Percentiles rank a stretch among this genome's conserved stretches.
These are phyloP conservation scores for Geodia barretti DNA, from an alignment of 37 sponge, comb jelly and placozoan genomes.

Conservation along the genomic window DNA sequence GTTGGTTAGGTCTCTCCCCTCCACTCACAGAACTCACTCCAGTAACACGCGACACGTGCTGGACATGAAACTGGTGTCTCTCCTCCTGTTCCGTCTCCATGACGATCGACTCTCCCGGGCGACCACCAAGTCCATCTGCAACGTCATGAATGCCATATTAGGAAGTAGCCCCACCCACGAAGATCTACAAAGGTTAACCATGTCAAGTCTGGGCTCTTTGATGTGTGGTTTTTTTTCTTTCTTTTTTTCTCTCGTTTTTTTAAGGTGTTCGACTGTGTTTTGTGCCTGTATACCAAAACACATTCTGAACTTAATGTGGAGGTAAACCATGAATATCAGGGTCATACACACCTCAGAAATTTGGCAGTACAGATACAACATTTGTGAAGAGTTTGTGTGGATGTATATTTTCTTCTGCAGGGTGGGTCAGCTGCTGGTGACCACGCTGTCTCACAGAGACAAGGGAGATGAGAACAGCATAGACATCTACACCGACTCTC, in stretches of 20 bases:
- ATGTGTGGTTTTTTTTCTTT: background rate
- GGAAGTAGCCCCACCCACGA: conserved; percentile 25
- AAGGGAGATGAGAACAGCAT: conserved; percentile 41
- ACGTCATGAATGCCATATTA: conserved; percentile 50
- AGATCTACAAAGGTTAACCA: conserved; percentile 52
- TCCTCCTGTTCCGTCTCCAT: conserved; percentile 44
- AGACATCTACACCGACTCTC: conserved; percentile 30
- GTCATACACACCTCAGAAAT: too few relatives aligned
- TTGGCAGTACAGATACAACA: too few relatives aligned
- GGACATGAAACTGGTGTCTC: conserved; percentile 51
- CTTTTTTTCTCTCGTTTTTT: background rate
- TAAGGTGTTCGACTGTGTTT: background rate
- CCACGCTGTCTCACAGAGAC: conserved; percentile 40
- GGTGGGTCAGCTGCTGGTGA: conserved; percentile 64
- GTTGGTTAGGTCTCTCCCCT: too few relatives aligned
- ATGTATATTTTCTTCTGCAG: conserved; percentile 27
- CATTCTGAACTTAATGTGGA: too few relatives aligned
- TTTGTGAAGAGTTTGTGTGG: too few relatives aligned
- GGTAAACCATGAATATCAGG: background rate
- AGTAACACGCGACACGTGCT: conserved; percentile 58
- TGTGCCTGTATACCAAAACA: too few relatives aligned
- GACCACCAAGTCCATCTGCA: conserved; percentile 56
- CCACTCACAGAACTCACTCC: background rate
- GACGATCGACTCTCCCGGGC: conserved; percentile 21
- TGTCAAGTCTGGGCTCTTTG: background rate